Percentiles rank a stretch among this genome's conserved stretches.
phyloP scores from a whole-genome alignment of 1,140 invertebrate species.

The Maconellicoccus hirsutus region DNA sequence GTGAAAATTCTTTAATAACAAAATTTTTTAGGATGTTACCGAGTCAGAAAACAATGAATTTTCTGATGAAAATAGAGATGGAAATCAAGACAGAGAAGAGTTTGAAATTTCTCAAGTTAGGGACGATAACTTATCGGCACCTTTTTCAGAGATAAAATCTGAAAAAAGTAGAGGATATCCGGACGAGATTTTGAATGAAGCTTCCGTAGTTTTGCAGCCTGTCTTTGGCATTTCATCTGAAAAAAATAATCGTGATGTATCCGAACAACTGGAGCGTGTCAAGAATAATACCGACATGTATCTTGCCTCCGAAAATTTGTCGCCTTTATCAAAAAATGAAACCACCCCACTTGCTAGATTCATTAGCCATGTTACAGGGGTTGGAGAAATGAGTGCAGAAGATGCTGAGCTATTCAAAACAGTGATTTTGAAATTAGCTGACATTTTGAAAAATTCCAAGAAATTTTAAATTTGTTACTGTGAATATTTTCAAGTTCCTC shows the following conservation, averaged over 20 bases:
- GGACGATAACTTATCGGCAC: background rate
- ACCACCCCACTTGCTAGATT: background rate
- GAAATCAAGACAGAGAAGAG: background rate
- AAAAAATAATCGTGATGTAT: background rate
- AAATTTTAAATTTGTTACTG: background rate
- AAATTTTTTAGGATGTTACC: background rate
- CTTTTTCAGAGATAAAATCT: background rate
- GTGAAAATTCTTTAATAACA: background rate
- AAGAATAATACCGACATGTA: background rate
- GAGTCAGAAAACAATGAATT: background rate
- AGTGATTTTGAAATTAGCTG: background rate
- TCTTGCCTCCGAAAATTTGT: background rate
- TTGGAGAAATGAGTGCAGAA: background rate
- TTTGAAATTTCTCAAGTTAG: too few relatives aligned
- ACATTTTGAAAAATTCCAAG: background rate
- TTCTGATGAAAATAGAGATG: background rate
- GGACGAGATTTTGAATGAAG: background rate
- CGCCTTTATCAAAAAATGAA: background rate
- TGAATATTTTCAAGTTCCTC: background rate
- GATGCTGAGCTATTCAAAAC: background rate
- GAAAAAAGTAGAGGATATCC: background rate
- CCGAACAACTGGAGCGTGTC: too few relatives aligned
- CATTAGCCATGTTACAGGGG: background rate
- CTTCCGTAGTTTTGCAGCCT: background rate
- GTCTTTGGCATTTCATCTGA: background rate